These are phyloP conservation scores for Drosophila recens DNA, from an alignment of 2,888 invertebrate genomes.

Conservation along the genomic window DNA sequence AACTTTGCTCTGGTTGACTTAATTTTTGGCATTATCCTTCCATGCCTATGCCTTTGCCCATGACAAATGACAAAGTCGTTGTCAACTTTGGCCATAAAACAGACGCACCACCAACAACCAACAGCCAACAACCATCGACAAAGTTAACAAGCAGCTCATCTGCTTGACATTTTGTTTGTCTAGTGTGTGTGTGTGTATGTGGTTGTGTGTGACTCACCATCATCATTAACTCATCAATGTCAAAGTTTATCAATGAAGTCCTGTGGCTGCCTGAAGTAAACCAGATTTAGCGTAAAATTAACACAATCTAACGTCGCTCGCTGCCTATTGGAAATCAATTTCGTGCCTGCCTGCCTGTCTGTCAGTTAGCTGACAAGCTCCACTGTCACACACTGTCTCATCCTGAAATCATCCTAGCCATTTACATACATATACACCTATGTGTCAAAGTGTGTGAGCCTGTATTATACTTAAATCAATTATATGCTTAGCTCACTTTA, in stretches of 20 bases:
- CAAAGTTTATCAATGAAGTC: constrained; percentile 75
- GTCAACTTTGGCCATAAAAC: constrained; percentile 69
- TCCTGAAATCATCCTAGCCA: constrained; percentile 10
- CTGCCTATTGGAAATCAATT: constrained; percentile 77
- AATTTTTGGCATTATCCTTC: constrained; percentile 60
- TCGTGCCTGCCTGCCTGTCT: constrained; percentile 55
- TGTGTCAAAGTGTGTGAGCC: constrained; percentile 11
- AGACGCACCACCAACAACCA: constrained; percentile 16
- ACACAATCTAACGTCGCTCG: constrained; percentile 72
- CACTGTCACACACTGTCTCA: constrained; percentile 39
- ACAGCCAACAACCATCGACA: constrained; percentile 1
- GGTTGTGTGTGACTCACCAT: constrained; percentile 50
- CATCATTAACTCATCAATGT: constrained; percentile 83
- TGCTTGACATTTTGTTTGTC: constrained; percentile 65
- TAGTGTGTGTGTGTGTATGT: constrained; percentile 13
- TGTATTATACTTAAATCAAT: constrained; percentile 69
- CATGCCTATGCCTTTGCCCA: constrained; percentile 34
- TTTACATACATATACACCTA: constrained; percentile 2
- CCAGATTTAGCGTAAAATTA: constrained; percentile 80
- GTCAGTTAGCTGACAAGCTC: constrained; percentile 49
- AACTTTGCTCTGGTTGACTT: constrained; percentile 61
- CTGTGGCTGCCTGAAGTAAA: constrained; percentile 56
- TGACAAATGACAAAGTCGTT: constrained; percentile 72
- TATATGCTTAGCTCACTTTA: constrained; percentile 63
- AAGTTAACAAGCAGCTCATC: constrained; percentile 54